Evolutionary conservation across 1,140 invertebrate genomes (phyloP).

Genomic region (Pristionchus pacificus): DNA sequence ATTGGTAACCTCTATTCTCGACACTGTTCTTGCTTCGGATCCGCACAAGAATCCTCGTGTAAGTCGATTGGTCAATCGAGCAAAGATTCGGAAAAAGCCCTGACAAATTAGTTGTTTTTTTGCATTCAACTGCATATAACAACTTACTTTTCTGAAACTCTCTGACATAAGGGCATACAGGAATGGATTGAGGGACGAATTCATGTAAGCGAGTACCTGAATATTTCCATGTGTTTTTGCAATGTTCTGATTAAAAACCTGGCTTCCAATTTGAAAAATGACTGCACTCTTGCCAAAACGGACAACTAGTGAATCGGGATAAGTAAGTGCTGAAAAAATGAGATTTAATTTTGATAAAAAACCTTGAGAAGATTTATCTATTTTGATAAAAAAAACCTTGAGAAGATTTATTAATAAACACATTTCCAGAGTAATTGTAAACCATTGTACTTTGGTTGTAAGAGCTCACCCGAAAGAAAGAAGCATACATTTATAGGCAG

Average conservation of each 20-base stretch:
- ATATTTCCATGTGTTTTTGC: conserved; percentile 69
- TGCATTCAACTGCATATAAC: neutral
- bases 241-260: conserved; percentile 66
- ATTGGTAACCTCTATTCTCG: neutral
- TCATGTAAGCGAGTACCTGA: conserved; percentile 88
- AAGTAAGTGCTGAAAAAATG: conserved; percentile 45
- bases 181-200: conserved; percentile 89
- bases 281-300: conserved; percentile 48
- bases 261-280: conserved; percentile 52
- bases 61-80: neutral
- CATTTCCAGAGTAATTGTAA: neutral
- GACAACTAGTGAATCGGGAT: conserved; percentile 52
- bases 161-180: conserved; percentile 71
- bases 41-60: neutral
- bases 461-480: conserved; percentile 49
- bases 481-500: conserved; percentile 77
- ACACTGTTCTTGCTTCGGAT: neutral
- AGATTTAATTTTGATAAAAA: neutral
- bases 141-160: conserved; percentile 50
- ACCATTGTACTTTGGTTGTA: neutral
- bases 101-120: neutral
- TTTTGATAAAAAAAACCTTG: no score
- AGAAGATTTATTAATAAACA: neutral
- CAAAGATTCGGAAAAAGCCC: neutral
- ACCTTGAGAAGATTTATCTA: no score